A percentile compares a stretch with the other conserved stretches of the same genome.
These are phyloP conservation scores for Perca flavescens DNA, from an alignment of 2,113 vertebrate species.

Conservation along the genomic window DNA sequence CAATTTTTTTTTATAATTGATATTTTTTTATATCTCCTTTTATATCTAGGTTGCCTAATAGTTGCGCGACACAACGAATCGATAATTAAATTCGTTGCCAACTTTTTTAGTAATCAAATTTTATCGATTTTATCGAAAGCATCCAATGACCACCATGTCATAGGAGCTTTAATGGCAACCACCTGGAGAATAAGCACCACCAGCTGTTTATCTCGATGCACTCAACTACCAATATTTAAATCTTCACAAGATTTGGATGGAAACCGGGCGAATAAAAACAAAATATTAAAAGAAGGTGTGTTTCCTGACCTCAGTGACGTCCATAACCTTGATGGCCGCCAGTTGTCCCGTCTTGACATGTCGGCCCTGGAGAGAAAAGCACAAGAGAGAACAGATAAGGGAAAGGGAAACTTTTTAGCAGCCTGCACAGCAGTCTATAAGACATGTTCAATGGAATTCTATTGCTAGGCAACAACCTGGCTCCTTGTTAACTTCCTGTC, in stretches of 20 bases:
- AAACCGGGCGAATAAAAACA: background rate
- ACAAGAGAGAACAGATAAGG: slow-evolving; percentile 35
- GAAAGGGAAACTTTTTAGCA: background rate
- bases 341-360: slow-evolving; percentile 99
- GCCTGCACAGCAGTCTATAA: background rate
- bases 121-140: too few species aligned
- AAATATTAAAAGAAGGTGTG: background rate
- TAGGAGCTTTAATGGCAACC: too few species aligned
- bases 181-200: background rate
- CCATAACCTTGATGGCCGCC: slow-evolving; percentile 99
- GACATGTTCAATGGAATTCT: too few species aligned
- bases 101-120: too few species aligned
- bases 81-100: too few species aligned
- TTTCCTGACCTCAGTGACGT: slow-evolving; percentile 95
- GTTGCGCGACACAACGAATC: too few species aligned
- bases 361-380: slow-evolving; percentile 88
- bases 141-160: too few species aligned
- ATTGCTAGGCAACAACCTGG: too few species aligned
- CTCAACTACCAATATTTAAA: background rate
- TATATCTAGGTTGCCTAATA: too few species aligned
- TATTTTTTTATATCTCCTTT: too few species aligned
- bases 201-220: background rate
- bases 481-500: too few species aligned
- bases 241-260: background rate
- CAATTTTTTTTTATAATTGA: too few species aligned